Base-by-base conservation (phyloP, 2,888 invertebrate genomes). In the Linyphia triangularis region DNA sequence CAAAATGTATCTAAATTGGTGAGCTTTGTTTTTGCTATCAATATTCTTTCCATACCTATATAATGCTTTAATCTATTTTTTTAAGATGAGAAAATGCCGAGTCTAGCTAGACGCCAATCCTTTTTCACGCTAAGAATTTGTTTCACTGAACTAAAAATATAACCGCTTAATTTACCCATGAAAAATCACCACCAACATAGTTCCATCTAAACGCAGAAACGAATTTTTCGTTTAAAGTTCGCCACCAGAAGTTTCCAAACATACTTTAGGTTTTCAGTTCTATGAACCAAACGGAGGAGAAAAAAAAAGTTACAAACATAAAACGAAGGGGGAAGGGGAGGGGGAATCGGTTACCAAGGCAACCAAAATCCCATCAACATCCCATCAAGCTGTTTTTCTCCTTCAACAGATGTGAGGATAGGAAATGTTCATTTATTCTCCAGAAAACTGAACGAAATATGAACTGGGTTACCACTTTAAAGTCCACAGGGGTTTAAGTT, bases 331-430 rank as follows among this genome's bases (percentile, higher is more conserved):
- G 1, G 33, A 70, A 28, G 19, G 63, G 63, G 28, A 63, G 40
- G 63, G 9, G 16, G 10, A n/a, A n/a, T 28, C 2, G n/a, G 79
- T 79, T 24, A 7, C 79, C 57, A 79, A 67, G 33, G 51, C 22
- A 22, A 79, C 79, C 22, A 19, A 65, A 79, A 79, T 79, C 79
- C 65, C 79, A 79, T 79, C 79, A 79, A 43, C 79, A 67, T 65
- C 79, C 51, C 51, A 67, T 67, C 79, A 79, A 79, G 67, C 79
- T 79, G 79, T 30, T 67, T 51, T 79, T 79, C 67, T 51, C 40
- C 43, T 67, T n/a, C 6, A 37, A 16, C 40, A 33, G 13, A 24
- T 22, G n/a, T 24, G 19, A 37, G n/a, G 9, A 37, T 19, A 59
- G 40, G 37, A 77, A 77, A 63, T 40, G 28, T 37, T 63, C 59